Evolutionary conservation across 1,140 invertebrate genomes (phyloP).

Genomic region (Aphelinus atriplicis): DNA sequence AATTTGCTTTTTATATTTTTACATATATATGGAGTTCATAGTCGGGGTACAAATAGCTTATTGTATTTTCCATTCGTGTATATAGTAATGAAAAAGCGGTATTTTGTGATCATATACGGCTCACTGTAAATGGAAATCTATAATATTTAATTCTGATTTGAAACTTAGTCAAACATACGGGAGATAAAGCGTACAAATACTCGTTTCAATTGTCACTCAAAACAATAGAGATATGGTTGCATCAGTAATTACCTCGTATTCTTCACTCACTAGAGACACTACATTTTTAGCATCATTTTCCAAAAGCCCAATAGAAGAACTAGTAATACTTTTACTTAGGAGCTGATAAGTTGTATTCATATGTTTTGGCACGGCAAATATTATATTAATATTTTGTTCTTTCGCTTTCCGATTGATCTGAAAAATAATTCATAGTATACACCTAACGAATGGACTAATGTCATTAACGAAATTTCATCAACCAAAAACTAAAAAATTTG

Average conservation of each 20-base stretch:
- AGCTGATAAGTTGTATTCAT: conserved; percentile 69
- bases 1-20: too few relatives aligned
- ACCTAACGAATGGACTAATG: conserved; percentile 65
- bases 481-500: conserved; percentile 10
- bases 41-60: too few relatives aligned
- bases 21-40: too few relatives aligned
- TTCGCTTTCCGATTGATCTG: conserved; percentile 68
- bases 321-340: conserved; percentile 71
- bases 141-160: too few relatives aligned
- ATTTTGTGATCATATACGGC: not conserved
- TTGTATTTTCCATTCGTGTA: too few relatives aligned
- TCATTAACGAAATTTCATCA: conserved; percentile 77
- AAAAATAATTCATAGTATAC: conserved; percentile 22
- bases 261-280: conserved; percentile 75
- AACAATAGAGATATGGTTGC: too few relatives aligned
- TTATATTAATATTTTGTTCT: conserved; percentile 76
- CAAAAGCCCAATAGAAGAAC: conserved; percentile 74
- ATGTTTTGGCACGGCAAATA: conserved; percentile 72
- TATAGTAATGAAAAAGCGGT: not conserved
- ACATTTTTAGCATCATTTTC: conserved; percentile 80
- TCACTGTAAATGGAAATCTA: not conserved
- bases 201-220: too few relatives aligned
- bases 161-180: too few relatives aligned
- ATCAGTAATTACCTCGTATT: conserved; percentile 73
- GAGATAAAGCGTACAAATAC: too few relatives aligned